Evolutionary conservation across 1,140 invertebrate species (phyloP), one percentile per base, ranked within the genome.

Genomic region (Anthonomus grandis): DNA sequence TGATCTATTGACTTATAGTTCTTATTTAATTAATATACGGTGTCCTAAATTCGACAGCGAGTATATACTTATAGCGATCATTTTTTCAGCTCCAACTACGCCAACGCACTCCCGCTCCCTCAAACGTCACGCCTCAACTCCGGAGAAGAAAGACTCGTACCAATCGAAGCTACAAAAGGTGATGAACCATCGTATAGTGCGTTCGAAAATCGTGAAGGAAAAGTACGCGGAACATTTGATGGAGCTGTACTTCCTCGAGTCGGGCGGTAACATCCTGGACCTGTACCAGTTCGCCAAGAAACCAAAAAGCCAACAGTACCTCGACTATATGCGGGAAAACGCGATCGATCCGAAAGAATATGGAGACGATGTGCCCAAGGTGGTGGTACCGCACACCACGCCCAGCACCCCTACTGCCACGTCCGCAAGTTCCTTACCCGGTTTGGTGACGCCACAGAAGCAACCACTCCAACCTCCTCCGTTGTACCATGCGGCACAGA

Each of bases 231-330:
- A 94, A 68, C 83, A 87, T 74, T 79, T 89, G 60, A 82, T 87
- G 42, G 92, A 95, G 76, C 75, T 87, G 46, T 95, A 86, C 77
- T 93, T 90, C 74, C 79, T 95, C 36, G 86, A 92, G 75, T 82
- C 81, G 65, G 86, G 87, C 57, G 89, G 89, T 27, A 93, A 92
- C 74, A 84, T 94, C 75, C 87, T 92, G 81, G 92, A 95, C 70
- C 91, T 86, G 72, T 81, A 83, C 64, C 74, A 79, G 24, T 95
- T 90, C 87, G 84, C 85, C 57, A 93, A 91, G 72, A 78, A 85
- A 66, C 84, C 89, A 47, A 80, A 85, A 36, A 82, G 82, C 19
- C 80, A 83, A 31, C 83, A 86, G 66, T 86, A 91, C 62, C 66
- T 86, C 31, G 80, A 83, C 39, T 92, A 90, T 70, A 73, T 91